Conservation (phyloP, 2,888 invertebrate species). For the Torymus aiolomorphi region DNA sequence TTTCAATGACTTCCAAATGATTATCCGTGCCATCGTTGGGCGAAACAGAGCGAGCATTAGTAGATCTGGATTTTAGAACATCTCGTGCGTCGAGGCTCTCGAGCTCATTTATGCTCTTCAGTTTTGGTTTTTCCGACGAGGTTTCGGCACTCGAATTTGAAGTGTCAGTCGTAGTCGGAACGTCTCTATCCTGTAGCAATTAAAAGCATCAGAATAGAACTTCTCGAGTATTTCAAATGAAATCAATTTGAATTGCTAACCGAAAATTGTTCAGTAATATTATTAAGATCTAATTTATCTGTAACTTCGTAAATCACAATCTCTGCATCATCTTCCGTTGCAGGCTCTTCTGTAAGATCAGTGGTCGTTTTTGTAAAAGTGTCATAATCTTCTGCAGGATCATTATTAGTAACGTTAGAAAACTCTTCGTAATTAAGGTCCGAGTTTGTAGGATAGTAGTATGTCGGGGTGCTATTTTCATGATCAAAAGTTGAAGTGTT, state of each 20-base stretch:
- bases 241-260: conserved; percentile 1
- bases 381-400: neutral
- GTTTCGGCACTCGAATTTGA: conserved; percentile 13
- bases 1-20: conserved; percentile 25
- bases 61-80: conserved; percentile 44
- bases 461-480: neutral
- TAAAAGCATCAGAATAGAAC: neutral
- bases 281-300: conserved; percentile 11
- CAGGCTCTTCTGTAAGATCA: conserved; percentile 7
- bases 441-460: neutral
- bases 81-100: conserved; percentile 41
- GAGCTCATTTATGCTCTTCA: conserved; percentile 16
- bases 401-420: conserved; percentile 20
- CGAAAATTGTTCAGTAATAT: conserved; percentile 1
- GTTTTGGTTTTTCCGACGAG: conserved; percentile 27
- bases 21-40: conserved; percentile 31
- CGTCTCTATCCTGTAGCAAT: conserved; percentile 11
- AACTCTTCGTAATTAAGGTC: neutral
- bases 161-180: conserved; percentile 18
- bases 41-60: conserved; percentile 48
- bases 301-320: neutral
- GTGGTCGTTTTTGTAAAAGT: conserved; percentile 8
- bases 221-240: neutral
- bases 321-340: neutral
- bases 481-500: conserved; percentile 9